Evolutionary conservation across 2,797 vertebrate species (phyloP).

Genomic region (Myotis vivesi): DNA sequence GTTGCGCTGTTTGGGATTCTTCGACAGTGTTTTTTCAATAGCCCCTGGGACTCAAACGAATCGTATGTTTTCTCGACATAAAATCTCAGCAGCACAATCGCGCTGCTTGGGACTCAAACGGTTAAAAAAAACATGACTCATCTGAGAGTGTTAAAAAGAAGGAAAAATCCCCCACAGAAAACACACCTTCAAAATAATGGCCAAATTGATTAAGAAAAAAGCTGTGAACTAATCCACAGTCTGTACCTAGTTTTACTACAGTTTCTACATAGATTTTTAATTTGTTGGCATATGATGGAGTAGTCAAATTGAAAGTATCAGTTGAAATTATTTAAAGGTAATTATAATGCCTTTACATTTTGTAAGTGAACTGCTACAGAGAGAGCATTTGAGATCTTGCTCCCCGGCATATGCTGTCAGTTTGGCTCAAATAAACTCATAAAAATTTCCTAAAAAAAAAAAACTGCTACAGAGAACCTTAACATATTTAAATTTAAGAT

Average conservation of each 20-base stretch:
- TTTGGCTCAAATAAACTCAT: background rate
- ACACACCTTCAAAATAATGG: constrained; percentile 36
- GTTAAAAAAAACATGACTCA: constrained; percentile 61
- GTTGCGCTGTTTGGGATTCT: no score
- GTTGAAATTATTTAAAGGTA: background rate
- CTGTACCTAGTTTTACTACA: background rate
- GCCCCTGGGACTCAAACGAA: no score
- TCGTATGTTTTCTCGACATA: no score
- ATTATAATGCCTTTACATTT: background rate
- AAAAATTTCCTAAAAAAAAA: no score
- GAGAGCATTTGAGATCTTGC: background rate
- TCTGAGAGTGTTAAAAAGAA: background rate
- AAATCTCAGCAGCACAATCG: no score
- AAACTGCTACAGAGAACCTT: background rate
- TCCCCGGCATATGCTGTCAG: background rate
- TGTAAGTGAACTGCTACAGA: background rate
- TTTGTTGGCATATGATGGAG: background rate
- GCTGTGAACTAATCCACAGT: background rate
- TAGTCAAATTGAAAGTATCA: background rate
- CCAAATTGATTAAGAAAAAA: background rate
- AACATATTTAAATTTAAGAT: background rate
- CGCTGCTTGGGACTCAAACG: no score
- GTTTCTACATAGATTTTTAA: background rate
- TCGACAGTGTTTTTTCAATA: no score
- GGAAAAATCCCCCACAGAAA: background rate